Percentiles rank a stretch among this genome's conserved stretches.
phyloP scores from a whole-genome alignment of 2,113 vertebrate species.

The Cairina moschata region DNA sequence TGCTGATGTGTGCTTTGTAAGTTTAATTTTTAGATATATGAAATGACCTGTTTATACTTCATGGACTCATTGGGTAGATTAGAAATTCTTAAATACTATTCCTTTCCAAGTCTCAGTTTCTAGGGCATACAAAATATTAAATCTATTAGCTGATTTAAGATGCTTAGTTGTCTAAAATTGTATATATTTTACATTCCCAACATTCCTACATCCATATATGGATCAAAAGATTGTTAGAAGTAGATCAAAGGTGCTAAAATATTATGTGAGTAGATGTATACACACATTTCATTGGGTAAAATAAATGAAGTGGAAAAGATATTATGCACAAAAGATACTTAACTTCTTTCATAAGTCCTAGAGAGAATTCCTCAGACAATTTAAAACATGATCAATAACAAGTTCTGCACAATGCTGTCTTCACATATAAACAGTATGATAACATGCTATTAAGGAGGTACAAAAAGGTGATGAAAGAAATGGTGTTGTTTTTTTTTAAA shows the following conservation, averaged over 20 bases:
- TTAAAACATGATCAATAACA: constrained; percentile 71
- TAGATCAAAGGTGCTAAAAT: constrained; percentile 43
- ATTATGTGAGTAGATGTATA: constrained; percentile 35
- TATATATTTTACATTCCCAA: not conserved
- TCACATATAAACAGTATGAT: constrained; percentile 41
- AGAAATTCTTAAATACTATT: not conserved
- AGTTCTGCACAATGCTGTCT: constrained; percentile 65
- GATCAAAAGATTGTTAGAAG: constrained; percentile 9
- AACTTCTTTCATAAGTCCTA: constrained; percentile 62
- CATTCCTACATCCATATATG: constrained; percentile 1
- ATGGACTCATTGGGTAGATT: not conserved
- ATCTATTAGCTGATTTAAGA: not conserved
- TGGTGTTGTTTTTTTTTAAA: not conserved
- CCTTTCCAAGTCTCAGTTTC: constrained; percentile 28
- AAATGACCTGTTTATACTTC: constrained; percentile 33
- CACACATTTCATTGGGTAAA: constrained; percentile 38
- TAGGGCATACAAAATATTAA: constrained; percentile 5
- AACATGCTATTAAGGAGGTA: not conserved
- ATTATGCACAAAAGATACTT: constrained; percentile 61
- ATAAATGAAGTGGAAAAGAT: constrained; percentile 62
- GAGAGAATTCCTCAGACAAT: constrained; percentile 67
- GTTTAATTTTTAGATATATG: not conserved
- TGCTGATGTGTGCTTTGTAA: not conserved
- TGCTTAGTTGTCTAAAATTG: not conserved
- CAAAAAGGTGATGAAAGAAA: not conserved